Percentiles rank a stretch among this genome's conserved stretches.
These are phyloP conservation scores for Centropus unirufus DNA, from an alignment of 2,113 vertebrate genomes.

Conservation along the genomic window DNA sequence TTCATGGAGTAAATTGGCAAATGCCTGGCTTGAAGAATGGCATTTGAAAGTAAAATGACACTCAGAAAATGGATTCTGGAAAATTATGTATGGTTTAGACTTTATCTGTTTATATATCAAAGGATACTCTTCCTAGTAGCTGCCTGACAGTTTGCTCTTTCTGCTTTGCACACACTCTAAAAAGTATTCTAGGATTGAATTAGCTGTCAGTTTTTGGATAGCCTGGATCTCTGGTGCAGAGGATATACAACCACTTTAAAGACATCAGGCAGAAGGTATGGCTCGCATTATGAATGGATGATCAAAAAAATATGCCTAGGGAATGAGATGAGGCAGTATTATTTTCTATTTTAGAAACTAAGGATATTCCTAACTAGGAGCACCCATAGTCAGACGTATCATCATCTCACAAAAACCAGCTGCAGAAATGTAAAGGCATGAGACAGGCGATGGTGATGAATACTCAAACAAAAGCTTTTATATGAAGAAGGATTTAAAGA, in stretches of 20 bases:
- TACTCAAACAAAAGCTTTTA: background rate
- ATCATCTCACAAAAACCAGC: background rate
- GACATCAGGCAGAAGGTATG: background rate
- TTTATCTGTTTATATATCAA: conserved; percentile 37
- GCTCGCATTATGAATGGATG: background rate
- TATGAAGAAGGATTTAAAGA: background rate
- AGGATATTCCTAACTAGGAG: background rate
- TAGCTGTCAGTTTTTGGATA: background rate
- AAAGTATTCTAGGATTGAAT: conserved; percentile 22
- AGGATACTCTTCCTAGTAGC: background rate
- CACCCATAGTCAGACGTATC: background rate
- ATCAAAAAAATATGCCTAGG: conserved; percentile 7
- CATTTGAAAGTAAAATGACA: background rate
- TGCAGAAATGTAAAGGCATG: background rate
- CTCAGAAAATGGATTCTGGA: conserved; percentile 20
- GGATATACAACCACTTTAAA: background rate
- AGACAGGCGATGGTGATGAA: background rate
- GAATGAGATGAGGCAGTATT: background rate
- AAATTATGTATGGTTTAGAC: background rate
- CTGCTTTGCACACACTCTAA: background rate
- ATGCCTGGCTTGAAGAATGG: background rate
- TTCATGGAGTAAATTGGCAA: background rate
- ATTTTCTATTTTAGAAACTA: background rate
- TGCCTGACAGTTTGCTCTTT: background rate
- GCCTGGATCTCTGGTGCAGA: background rate